Conservation (phyloP, 2,113 vertebrate genomes). For the Hipposideros armiger region DNA sequence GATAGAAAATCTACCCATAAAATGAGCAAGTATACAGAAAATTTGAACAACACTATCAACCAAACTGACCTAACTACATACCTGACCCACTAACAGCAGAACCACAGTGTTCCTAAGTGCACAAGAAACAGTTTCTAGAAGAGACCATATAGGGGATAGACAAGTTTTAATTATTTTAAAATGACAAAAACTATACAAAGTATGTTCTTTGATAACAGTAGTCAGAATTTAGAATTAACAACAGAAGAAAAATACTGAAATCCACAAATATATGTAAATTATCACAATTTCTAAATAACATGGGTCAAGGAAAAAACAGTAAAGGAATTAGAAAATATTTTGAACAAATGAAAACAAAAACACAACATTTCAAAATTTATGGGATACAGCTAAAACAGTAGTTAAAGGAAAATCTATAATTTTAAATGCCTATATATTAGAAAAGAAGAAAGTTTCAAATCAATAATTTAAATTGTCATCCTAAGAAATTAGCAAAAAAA, state of each 20-base stretch:
- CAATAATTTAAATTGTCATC: neutral
- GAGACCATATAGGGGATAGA: neutral
- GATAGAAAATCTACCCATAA: neutral
- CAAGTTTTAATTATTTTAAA: neutral
- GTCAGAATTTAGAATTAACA: neutral
- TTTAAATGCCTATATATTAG: neutral
- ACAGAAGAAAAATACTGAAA: neutral
- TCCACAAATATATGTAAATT: neutral
- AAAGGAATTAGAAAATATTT: neutral
- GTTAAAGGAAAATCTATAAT: neutral
- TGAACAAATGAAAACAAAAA: neutral
- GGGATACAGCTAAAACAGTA: neutral
- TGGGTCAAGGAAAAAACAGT: neutral
- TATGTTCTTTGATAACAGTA: neutral
- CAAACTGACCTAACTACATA: neutral
- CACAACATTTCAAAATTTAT: neutral
- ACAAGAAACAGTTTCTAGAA: neutral
- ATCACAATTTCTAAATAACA: neutral
- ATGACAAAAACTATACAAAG: neutral
- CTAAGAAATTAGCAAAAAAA: neutral
- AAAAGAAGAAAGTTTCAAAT: neutral
- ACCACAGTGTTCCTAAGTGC: neutral
- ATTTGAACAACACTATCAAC: neutral
- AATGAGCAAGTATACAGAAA: neutral
- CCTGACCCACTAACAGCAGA: neutral